These are phyloP conservation scores for Acrobeloides nanus DNA, from an alignment of 2,888 invertebrate genomes.

Conservation along the genomic window DNA sequence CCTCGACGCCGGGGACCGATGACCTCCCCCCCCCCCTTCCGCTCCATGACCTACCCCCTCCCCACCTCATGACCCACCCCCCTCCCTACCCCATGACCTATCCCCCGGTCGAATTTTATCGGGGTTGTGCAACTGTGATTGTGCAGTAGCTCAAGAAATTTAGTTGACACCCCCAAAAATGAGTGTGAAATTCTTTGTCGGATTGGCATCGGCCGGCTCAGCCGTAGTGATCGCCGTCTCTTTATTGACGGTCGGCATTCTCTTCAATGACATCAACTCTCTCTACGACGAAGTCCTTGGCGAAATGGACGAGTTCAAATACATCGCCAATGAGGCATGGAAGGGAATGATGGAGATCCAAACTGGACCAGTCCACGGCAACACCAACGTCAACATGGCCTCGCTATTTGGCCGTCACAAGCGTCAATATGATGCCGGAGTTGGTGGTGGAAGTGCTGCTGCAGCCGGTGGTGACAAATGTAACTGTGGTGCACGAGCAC, in stretches of 20 bases:
- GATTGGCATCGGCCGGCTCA: slow-evolving; percentile 21
- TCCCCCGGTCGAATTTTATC: no score
- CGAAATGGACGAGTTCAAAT: slow-evolving; percentile 24
- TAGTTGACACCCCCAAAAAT: no score
- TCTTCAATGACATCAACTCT: slow-evolving; percentile 27
- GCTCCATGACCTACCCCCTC: no score
- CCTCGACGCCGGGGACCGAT: no score
- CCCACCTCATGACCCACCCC: no score
- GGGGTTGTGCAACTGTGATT: no score
- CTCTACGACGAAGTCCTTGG: slow-evolving; percentile 23
- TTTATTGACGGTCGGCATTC: slow-evolving; percentile 14
- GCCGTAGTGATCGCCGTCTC: slow-evolving; percentile 23
- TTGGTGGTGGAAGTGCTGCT: slow-evolving; percentile 17
- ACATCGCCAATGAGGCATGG: slow-evolving; percentile 23
- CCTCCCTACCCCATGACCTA: no score
- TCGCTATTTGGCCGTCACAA: slow-evolving; percentile 17
- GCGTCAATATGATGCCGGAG: slow-evolving; percentile 19
- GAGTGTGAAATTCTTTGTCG: slow-evolving; percentile 22
- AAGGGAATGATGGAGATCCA: slow-evolving; percentile 17
- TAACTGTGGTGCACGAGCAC: no score
- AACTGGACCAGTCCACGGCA: slow-evolving; percentile 6
- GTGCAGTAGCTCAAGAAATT: background rate
- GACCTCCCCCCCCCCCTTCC: no score
- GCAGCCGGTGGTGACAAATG: slow-evolving; percentile 18
- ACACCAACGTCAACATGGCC: slow-evolving; percentile 4